Evolutionary conservation across 2,113 vertebrate species (phyloP).

Genomic region (Neogobius melanostomus): DNA sequence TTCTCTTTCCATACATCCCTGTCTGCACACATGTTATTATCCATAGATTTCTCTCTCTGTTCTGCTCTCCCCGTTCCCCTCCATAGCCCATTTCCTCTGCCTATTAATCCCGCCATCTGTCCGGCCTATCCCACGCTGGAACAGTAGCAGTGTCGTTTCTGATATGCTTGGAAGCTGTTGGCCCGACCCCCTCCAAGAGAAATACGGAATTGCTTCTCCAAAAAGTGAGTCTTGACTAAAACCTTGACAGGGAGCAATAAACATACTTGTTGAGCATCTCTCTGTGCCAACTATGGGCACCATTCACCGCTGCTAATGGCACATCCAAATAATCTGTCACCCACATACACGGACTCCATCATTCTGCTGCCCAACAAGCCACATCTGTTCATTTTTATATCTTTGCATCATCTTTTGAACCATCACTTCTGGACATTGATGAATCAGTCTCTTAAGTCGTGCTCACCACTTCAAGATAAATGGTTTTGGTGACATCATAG

Average conservation of each 20-base stretch:
- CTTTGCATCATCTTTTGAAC: constrained; percentile 27
- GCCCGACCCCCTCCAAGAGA: constrained; percentile 54
- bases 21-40: neutral
- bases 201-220: constrained; percentile 48
- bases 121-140: constrained; percentile 16
- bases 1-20: constrained; percentile 7
- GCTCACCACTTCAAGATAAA: constrained; percentile 24
- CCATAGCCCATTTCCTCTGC: constrained; percentile 30
- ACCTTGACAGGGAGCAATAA: constrained; percentile 62
- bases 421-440: constrained; percentile 36
- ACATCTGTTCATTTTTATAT: constrained; percentile 22
- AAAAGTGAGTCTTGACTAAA: constrained; percentile 58
- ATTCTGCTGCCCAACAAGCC: constrained; percentile 27
- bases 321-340: constrained; percentile 32
- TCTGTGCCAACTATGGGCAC: constrained; percentile 13
- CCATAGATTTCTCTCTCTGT: constrained; percentile 12
- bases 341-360: constrained; percentile 35
- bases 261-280: constrained; percentile 55
- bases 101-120: constrained; percentile 30
- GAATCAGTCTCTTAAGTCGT: constrained; percentile 31
- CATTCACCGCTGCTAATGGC: constrained; percentile 20
- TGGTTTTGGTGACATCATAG: constrained; percentile 48
- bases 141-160: constrained; percentile 17
- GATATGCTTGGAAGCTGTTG: constrained; percentile 53
- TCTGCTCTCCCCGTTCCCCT: constrained; percentile 22